phyloP scores from a whole-genome alignment of 2,888 invertebrate genomes.

The Aporophyla nigra region DNA sequence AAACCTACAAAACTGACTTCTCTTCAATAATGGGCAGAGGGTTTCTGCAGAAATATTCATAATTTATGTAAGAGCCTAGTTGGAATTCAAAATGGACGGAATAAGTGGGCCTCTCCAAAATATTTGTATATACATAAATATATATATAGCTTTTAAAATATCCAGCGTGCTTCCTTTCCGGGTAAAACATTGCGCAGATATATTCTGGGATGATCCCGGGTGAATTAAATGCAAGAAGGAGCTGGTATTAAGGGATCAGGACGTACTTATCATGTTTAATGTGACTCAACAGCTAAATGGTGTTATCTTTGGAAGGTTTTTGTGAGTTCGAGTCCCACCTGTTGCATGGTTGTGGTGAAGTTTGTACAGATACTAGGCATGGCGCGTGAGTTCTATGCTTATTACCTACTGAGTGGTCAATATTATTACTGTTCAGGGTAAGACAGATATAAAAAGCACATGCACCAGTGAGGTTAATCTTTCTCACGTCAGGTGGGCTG shows the following conservation, averaged over 20 bases:
- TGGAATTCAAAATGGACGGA: slow-evolving; percentile 63
- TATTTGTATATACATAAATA: slow-evolving; percentile 48
- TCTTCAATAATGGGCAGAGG: slow-evolving; percentile 62
- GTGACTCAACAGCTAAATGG: slow-evolving; percentile 27
- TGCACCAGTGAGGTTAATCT: not conserved
- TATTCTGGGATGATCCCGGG: slow-evolving; percentile 33
- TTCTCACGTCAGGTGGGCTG: not conserved
- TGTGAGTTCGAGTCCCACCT: slow-evolving; percentile 9
- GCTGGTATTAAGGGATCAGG: slow-evolving; percentile 31
- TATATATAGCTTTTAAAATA: slow-evolving; percentile 55
- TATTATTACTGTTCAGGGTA: not conserved
- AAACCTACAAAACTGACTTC: slow-evolving; percentile 62
- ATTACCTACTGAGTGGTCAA: not conserved
- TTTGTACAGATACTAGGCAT: slow-evolving; percentile 6
- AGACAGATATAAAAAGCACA: not conserved
- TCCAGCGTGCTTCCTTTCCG: slow-evolving; percentile 25
- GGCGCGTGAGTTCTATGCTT: not conserved
- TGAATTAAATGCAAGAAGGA: slow-evolving; percentile 36
- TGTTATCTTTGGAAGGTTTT: slow-evolving; percentile 33
- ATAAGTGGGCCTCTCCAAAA: slow-evolving; percentile 45
- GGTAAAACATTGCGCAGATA: slow-evolving; percentile 34
- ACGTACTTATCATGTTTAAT: slow-evolving; percentile 42
- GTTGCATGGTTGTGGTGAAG: slow-evolving; percentile 15
- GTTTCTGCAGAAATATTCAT: slow-evolving; percentile 60
- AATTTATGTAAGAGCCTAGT: slow-evolving; percentile 65